Percentiles rank a stretch among this genome's conserved stretches.
These are phyloP conservation scores for Sebastes hubbsi DNA, from an alignment of 2,797 vertebrate species.

Conservation along the genomic window DNA sequence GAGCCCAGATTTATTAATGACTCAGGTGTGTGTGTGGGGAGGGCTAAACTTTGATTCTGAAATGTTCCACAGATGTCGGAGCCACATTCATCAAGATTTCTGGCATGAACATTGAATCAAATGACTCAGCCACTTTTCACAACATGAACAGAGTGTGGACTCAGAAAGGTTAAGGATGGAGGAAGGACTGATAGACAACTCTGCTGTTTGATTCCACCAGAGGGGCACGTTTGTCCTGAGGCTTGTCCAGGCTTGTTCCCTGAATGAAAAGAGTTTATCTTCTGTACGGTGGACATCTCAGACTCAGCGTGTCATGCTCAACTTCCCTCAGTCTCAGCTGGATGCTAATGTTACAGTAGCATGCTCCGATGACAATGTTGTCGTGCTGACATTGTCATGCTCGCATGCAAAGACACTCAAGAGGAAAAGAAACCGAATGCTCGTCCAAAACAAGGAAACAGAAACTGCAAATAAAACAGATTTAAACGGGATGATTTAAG, in stretches of 20 bases:
- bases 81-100: background rate
- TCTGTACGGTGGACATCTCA: background rate
- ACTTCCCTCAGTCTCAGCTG: background rate
- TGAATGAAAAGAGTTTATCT: background rate
- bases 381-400: background rate
- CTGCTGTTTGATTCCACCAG: too few relatives aligned
- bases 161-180: background rate
- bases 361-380: background rate
- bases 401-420: background rate
- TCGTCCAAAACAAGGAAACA: too few relatives aligned
- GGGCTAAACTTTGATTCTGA: background rate
- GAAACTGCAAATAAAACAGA: background rate
- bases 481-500: background rate
- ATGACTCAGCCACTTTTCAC: background rate
- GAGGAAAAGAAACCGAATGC: background rate
- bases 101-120: background rate
- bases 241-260: too few relatives aligned
- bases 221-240: too few relatives aligned
- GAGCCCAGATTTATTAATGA: slow-evolving; percentile 28
- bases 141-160: background rate
- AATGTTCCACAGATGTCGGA: background rate
- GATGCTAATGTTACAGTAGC: background rate
- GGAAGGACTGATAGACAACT: background rate
- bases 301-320: background rate
- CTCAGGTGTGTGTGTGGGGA: background rate